Percentiles rank a stretch among this genome's conserved stretches.
Conservation (phyloP, 2,113 vertebrate species). For the Cisticola juncidis region DNA sequence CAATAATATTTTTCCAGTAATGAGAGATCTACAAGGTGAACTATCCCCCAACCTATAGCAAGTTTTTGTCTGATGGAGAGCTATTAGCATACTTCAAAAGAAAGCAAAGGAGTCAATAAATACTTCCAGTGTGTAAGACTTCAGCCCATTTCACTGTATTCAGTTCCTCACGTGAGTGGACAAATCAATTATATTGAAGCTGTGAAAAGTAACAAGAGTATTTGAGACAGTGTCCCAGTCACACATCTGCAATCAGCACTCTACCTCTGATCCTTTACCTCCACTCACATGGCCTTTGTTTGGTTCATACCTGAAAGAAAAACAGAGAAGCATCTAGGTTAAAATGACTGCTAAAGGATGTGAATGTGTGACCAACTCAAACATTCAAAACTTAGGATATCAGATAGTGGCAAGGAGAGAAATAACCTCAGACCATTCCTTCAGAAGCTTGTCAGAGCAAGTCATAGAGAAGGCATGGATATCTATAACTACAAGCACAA, state of each 20-base stretch:
- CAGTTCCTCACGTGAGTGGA: neutral
- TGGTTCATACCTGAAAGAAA: neutral
- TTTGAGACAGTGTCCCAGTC: neutral
- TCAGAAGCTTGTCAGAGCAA: neutral
- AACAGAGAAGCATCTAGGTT: neutral
- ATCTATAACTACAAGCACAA: neutral
- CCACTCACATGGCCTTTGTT: neutral
- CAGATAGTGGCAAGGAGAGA: neutral
- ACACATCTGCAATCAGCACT: neutral
- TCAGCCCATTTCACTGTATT: neutral
- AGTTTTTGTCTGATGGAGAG: neutral
- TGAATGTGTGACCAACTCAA: neutral
- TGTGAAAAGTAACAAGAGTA: neutral
- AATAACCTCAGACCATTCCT: neutral
- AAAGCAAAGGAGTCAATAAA: neutral
- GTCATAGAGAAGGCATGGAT: neutral
- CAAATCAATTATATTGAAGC: neutral
- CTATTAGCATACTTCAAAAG: neutral
- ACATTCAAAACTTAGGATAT: neutral
- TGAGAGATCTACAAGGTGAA: neutral
- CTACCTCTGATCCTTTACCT: neutral
- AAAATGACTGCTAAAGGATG: neutral
- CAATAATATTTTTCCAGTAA: neutral
- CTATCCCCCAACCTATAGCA: neutral
- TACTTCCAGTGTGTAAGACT: neutral